These are phyloP conservation scores for Oostethus manadensis DNA, from an alignment of 2,113 vertebrate genomes.

Conservation along the genomic window DNA sequence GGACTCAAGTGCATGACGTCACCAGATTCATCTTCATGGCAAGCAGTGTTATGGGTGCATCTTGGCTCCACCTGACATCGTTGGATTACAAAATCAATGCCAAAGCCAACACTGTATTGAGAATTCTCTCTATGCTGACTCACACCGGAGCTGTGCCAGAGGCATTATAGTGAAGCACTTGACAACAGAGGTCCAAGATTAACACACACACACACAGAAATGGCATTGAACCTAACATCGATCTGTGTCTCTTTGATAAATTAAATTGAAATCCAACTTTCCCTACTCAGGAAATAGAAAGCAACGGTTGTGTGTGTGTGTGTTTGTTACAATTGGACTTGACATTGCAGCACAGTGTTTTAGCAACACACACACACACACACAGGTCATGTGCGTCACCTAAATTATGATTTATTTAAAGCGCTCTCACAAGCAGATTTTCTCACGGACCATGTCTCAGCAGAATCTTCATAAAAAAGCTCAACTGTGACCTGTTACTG, in stretches of 20 bases:
- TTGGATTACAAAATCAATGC: conserved; percentile 26
- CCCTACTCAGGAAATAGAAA: background rate
- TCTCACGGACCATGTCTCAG: too few relatives aligned
- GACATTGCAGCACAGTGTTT: background rate
- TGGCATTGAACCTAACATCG: conserved; percentile 53
- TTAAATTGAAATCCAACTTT: conserved; percentile 47
- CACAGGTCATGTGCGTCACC: too few relatives aligned
- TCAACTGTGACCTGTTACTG: too few relatives aligned
- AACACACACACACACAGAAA: conserved; percentile 7
- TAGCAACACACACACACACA: too few relatives aligned
- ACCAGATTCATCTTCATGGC: conserved; percentile 3
- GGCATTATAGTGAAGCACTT: conserved; percentile 18
- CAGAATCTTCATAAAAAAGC: too few relatives aligned
- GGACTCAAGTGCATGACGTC: conserved; percentile 11
- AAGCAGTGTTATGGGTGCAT: conserved; percentile 1
- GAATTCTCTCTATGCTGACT: conserved; percentile 32
- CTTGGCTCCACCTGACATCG: conserved; percentile 4
- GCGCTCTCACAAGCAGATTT: too few relatives aligned
- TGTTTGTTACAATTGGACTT: conserved; percentile 8
- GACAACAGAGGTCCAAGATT: conserved; percentile 3
- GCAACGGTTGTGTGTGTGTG: background rate
- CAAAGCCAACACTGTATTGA: conserved; percentile 6
- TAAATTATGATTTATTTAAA: too few relatives aligned
- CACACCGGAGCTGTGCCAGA: conserved; percentile 25
- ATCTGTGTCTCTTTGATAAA: conserved; percentile 49